Percentiles rank a stretch among this genome's conserved stretches.
phyloP scores from a whole-genome alignment of 2,888 invertebrate genomes.

The Ganaspis brasiliensis region DNA sequence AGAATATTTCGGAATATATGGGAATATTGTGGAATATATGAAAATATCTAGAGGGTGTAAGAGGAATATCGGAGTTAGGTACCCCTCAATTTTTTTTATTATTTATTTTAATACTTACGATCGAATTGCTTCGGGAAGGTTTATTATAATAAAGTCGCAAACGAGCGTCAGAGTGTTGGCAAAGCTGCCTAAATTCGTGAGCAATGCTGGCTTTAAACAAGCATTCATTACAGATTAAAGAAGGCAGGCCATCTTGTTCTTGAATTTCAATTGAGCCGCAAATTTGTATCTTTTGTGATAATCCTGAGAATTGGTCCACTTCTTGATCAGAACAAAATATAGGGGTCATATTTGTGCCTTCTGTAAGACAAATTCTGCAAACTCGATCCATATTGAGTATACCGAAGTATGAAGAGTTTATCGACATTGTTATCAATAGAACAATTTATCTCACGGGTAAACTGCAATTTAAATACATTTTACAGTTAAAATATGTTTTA shows the following conservation, averaged over 20 bases:
- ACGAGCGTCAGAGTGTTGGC: constrained; percentile 77
- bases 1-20: too few relatives aligned
- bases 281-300: constrained; percentile 76
- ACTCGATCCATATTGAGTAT: constrained; percentile 75
- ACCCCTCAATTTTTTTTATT: too few relatives aligned
- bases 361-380: constrained; percentile 77
- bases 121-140: constrained; percentile 69
- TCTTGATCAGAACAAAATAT: constrained; percentile 74
- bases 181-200: constrained; percentile 77
- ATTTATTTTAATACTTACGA: too few relatives aligned
- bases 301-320: constrained; percentile 64
- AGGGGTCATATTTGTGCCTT: constrained; percentile 73
- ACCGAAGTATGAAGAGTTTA: constrained; percentile 73
- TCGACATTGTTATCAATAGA: constrained; percentile 62
- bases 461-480: constrained; percentile 4
- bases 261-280: constrained; percentile 77
- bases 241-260: constrained; percentile 77
- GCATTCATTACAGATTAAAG: constrained; percentile 77
- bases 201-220: constrained; percentile 77
- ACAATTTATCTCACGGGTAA: constrained; percentile 7
- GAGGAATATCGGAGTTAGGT: too few relatives aligned
- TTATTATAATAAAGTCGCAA: constrained; percentile 76
- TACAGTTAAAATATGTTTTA: constrained; percentile 30
- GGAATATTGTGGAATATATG: too few relatives aligned
- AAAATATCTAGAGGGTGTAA: too few relatives aligned